These are phyloP conservation scores for Rhynchophorus ferrugineus DNA, from an alignment of 1,140 invertebrate species.

Conservation along the genomic window DNA sequence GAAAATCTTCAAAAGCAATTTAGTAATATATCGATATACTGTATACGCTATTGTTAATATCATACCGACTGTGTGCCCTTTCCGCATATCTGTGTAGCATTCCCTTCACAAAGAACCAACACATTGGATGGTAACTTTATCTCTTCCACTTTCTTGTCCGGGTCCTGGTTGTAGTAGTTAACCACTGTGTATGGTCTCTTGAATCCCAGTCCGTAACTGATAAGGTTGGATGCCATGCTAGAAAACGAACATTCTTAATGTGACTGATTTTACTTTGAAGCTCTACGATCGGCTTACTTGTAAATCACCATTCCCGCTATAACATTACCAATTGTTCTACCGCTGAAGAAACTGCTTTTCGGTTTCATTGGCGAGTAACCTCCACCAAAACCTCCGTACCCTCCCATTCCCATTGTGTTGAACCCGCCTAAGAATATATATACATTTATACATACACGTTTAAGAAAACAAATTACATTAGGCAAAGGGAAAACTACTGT, in stretches of 20 bases:
- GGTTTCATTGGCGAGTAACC: conserved; percentile 19
- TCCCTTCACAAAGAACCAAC: conserved; percentile 27
- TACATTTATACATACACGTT: no score
- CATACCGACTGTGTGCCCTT: conserved; percentile 19
- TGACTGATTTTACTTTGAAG: conserved; percentile 3
- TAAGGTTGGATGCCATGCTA: conserved; percentile 24
- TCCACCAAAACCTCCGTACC: conserved; percentile 17
- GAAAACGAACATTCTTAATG: background rate
- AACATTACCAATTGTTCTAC: conserved; percentile 27
- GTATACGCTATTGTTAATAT: no score
- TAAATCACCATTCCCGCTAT: conserved; percentile 27
- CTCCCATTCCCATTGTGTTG: conserved; percentile 3
- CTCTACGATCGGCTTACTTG: conserved; percentile 10
- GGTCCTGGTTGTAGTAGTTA: conserved; percentile 30
- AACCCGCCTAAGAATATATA: conserved; percentile 3
- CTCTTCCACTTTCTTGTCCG: conserved; percentile 19
- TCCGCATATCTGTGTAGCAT: conserved; percentile 25
- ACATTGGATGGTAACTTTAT: conserved; percentile 28
- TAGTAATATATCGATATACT: background rate
- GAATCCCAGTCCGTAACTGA: conserved; percentile 11
- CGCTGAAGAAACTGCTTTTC: conserved; percentile 27
- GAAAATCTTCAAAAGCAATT: no score
- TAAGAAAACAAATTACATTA: no score
- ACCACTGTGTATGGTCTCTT: conserved; percentile 27
- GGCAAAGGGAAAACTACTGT: no score